Evolutionary conservation across 2,797 vertebrate species (phyloP), one percentile per base, ranked within the genome.

Genomic region (Gymnodraco acuticeps): DNA sequence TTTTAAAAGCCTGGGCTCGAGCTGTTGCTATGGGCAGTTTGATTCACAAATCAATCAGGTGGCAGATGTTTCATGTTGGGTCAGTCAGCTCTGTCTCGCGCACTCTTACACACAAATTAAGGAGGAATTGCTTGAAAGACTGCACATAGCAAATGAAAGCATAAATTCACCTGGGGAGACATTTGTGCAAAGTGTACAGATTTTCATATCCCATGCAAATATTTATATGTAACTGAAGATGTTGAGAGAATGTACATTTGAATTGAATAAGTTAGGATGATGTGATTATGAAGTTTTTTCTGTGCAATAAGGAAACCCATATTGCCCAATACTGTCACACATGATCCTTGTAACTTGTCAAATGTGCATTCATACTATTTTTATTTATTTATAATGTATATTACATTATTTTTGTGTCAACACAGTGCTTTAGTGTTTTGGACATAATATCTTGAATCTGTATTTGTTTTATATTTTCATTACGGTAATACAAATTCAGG

Each of bases 1-100:
- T 80, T 93, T 87, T 86, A 94, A 93, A 92, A 93, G 83, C 88
- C 80, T 12, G 13, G 87, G 83, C 66, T 86, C 4, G 60, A 89
- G 86, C 78, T 11, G 64, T 88, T 85, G 84, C 83, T 88, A 75
- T 83, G 90, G 89, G 71, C 88, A 75, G 90, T 90, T 92, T 91
- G 82, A 92, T 88, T 86, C 64, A 85, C 74, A 77, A 92, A 93
- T 88, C 83, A 89, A 78, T 93, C 90, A 92, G 80, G 82, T 87
- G 80, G 88, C 93, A 94, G 90, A 91, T 94, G 92, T 92, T 94
- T 93, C 82, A 78, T 91, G 89, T 93, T 85, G 78, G 59, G 81
- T 81, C 81, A 72, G 77, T 77, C 80, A 71, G 55, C 70, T 78
- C 60, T 43, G 63, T 81, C 68, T 60, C 38, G 19, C 42, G 50